Conservation (phyloP, 2,888 invertebrate genomes). For the Eupeodes latifasciatus region DNA sequence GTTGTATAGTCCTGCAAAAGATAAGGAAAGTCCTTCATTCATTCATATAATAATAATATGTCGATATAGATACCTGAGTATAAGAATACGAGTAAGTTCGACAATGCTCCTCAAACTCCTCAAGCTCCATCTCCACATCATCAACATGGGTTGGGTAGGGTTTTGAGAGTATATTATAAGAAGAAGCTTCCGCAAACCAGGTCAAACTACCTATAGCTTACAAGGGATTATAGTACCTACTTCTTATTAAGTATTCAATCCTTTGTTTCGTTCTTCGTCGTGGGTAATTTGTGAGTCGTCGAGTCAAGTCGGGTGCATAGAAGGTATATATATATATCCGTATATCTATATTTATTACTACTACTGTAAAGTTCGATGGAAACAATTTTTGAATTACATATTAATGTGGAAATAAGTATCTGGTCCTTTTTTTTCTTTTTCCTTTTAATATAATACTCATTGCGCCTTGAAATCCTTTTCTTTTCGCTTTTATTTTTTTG, state of each 20-base stretch:
- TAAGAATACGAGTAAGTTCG: background rate
- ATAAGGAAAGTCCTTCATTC: background rate
- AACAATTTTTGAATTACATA: conserved; percentile 65
- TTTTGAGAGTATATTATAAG: background rate
- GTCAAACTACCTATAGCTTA: conserved; percentile 31
- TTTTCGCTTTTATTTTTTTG: background rate
- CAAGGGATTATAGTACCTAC: conserved; percentile 30
- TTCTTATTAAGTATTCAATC: conserved; percentile 38
- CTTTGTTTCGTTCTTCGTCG: conserved; percentile 11
- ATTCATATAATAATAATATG: no score
- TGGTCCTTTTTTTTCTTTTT: conserved; percentile 17
- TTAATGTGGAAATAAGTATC: conserved; percentile 66
- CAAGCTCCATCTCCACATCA: background rate
- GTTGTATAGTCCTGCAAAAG: background rate
- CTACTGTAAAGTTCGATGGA: conserved; percentile 39
- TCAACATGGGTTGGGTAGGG: background rate
- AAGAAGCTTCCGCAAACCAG: conserved; percentile 10
- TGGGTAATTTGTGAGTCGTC: no score
- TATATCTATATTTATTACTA: no score
- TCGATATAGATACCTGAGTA: conserved; percentile 2
- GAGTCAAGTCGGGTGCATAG: no score
- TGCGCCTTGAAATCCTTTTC: conserved; percentile 18
- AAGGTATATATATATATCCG: no score
- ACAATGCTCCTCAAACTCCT: background rate
- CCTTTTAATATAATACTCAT: background rate